Evolutionary conservation across 2,888 invertebrate genomes (phyloP), one percentile per base, ranked within the genome.

Genomic region (Nemapogon koenigi): DNA sequence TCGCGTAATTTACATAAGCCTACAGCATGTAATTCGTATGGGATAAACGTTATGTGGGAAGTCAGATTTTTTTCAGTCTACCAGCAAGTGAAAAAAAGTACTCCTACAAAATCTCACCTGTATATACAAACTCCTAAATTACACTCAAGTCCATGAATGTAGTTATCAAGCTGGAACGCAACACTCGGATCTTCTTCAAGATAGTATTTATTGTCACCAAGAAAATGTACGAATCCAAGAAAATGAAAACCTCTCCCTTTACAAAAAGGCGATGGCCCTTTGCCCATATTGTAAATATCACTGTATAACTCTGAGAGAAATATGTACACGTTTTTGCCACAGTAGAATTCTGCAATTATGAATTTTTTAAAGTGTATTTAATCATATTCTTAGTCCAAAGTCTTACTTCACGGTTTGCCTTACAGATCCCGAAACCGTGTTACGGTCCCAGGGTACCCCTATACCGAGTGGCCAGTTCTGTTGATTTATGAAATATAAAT

Each of bases 261-360:
- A 49, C 76, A 76, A 47, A 59, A 71, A 0, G 76, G 76, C 2
- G 65, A 46, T 2, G 56, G 51, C 0, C 73, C 69, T 2, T 49
- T 49, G 0, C 76, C 76, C 64, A 76, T 73, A 45, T 61, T 52
- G 53, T 76, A 76, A 4, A 76, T 73, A 30, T 76, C 76, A 25
- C 68, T 72, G 52, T 75, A 75, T 3, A 75, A 35, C 44, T 73
- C 72, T 1, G 76, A 75, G 8, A 73, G 14, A 43, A 76, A 76
- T 4, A 76, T 48, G 45, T 76, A 76, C 1, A 73, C 66, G 44
- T 75, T 73, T 40, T 59, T 70, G 4, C 73, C 75, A 51, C 76
- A 76, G 43, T 75, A 75, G 46, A 45, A 76, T 42, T 75, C 76
- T 76, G 57, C 2, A 51, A 55, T 17, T 16, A 14, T 18, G 13